A percentile compares a stretch with the other conserved stretches of the same genome.
phyloP scores from a whole-genome alignment of 2,888 invertebrate species.

The Platerodrilus igneus region DNA sequence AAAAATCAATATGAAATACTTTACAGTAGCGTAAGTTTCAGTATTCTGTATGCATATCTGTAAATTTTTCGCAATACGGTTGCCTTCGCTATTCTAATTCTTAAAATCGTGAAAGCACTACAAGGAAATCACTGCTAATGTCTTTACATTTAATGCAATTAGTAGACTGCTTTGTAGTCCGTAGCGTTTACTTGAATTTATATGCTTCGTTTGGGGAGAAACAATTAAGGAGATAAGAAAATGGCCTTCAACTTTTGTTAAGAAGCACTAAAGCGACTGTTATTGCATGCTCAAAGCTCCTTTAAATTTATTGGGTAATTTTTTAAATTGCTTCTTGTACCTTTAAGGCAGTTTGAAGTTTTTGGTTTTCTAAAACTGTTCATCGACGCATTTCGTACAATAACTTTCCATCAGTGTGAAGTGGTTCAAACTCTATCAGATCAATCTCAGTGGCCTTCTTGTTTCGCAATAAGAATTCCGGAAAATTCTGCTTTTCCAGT shows the following conservation, averaged over 20 bases:
- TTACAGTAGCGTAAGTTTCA: no score
- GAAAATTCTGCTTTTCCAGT: conserved; percentile 23
- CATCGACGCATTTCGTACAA: neutral
- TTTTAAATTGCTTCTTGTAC: conserved; percentile 1
- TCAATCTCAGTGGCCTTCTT: conserved; percentile 16
- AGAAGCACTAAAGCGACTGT: conserved; percentile 1
- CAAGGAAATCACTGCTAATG: conserved; percentile 11
- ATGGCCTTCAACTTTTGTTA: conserved; percentile 13
- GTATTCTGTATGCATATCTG: no score
- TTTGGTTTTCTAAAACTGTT: conserved; percentile 3
- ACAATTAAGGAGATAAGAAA: conserved; percentile 36
- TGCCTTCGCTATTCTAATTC: no score
- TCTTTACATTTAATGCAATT: conserved; percentile 18
- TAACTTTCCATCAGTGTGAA: conserved; percentile 8
- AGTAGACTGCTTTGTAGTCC: conserved; percentile 19
- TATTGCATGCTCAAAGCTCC: conserved; percentile 3
- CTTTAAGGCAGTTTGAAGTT: neutral
- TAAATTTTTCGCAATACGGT: no score
- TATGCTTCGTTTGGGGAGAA: conserved; percentile 23
- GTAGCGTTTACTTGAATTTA: conserved; percentile 20
- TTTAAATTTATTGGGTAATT: conserved; percentile 3
- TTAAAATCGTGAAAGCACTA: neutral
- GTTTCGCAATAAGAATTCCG: conserved; percentile 14
- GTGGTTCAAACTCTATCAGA: conserved; percentile 9
- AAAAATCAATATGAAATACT: no score